Base-by-base conservation (phyloP, 2,888 invertebrate species). In the Agrochola lota region DNA sequence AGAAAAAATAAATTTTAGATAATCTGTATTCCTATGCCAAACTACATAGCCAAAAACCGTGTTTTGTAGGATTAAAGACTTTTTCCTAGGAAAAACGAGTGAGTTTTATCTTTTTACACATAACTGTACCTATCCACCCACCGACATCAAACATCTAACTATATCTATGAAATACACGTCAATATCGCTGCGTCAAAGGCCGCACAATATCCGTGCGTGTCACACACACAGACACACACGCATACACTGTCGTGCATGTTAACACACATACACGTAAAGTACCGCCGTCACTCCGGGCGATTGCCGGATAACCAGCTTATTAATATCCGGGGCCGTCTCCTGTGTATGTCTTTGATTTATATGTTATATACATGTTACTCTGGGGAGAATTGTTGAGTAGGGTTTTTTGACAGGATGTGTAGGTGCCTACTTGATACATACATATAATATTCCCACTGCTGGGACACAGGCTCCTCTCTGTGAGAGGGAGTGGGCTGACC, bases 321-420 rank as follows among this genome's bases (percentile, higher is more conserved):
- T 91, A 95, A 95, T 95, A 95, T 95, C 95, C 95, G 95, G 93
- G 75, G 84, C 73, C 80, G 84, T 88, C 87, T 84, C 77, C 84
- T 82, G 78, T 84, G 83, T 87, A 76, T 83, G 81, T 66, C 87
- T 89, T 87, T 89, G 90, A 91, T 90, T 87, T 86, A 87, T 87
- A 80, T 82, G 83, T 79, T 74, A 79, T 83, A 81, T 85, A 46
- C 2, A 9, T 46, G 75, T 57, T 67, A 30, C 46, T 67, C 46
- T 60, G 30, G 55, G 40, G 63, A 43, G 77, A 17, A 74, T 60
- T 35, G 60, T 60, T 55, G 40, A 0, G 49, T 59, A 20, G 62
- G 17, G 15, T 59, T 60, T 77, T 81, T 80, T 70, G 77, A 17
- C 35, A 74, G 46, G 17, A 30, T 49, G 40, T 73, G 30, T 78